Evolutionary conservation across 2,888 invertebrate species (phyloP), one percentile per base, ranked within the genome.

Genomic region (Mythimna ferrago): DNA sequence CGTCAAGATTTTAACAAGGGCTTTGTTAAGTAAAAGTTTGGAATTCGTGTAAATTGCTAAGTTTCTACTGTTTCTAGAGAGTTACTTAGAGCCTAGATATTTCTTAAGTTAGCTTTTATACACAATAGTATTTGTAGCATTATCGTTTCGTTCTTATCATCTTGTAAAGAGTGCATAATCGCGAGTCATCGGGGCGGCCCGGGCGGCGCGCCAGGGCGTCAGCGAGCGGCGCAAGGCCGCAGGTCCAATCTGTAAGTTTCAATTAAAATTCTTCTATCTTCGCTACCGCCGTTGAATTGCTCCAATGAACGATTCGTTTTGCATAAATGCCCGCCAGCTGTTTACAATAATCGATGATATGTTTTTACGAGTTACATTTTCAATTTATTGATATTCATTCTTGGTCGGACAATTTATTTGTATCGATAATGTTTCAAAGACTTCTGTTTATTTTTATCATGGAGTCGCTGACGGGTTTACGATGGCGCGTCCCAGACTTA

Each of bases 301-400:
- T 88, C 94, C 94, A 90, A 91, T 91, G 92, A 93, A 90, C 91
- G 90, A 90, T 90, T 91, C 91, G 92, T 94, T 95, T 94, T 93
- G 95, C 95, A 94, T 94, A 94, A 94, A 94, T 93, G 94, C 94
- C 96, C 95, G 93, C 94, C 93, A 94, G 95, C 95, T 94, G 95
- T 94, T 95, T 95, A 95, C 94, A 94, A 93, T 94, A 94, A 95
- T 95, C 94, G 94, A 95, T 94, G 93, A 95, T 94, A 95, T 94
- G 94, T 95, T 95, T 95, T 95, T 95, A 95, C 92, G 93, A 93
- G 93, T 94, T 90, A 92, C 93, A 92, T 93, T 94, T 94, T 93
- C 94, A 95, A 96, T 95, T 95, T 96, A 95, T 95, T 92, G 93
- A 93, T 94, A 94, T 94, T 93, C 92, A 91, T 94, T 94, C 93